Evolutionary conservation across 2,797 vertebrate genomes (phyloP).

Genomic region (Helostoma temminkii): DNA sequence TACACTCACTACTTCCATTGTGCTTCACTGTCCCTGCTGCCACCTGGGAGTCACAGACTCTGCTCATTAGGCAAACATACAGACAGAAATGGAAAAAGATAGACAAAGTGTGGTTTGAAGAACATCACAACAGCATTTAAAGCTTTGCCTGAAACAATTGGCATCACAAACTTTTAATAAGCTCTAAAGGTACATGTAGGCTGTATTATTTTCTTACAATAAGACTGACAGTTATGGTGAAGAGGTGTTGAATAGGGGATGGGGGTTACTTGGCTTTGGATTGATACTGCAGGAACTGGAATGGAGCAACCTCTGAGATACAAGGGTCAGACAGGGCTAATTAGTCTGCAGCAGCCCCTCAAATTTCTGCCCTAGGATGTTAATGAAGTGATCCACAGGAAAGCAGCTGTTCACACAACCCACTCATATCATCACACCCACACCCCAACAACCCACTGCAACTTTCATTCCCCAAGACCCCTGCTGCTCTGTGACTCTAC

Average conservation of each 20-base stretch:
- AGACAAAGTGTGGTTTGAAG: conserved; percentile 27
- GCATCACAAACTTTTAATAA: conserved; percentile 22
- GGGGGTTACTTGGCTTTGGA: conserved; percentile 55
- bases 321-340: conserved; percentile 83
- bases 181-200: conserved; percentile 10
- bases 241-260: neutral
- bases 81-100: conserved; percentile 49
- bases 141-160: conserved; percentile 1
- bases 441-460: conserved; percentile 50
- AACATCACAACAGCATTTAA: neutral
- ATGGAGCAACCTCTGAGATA: conserved; percentile 73
- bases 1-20: conserved; percentile 78
- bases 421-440: conserved; percentile 1
- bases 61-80: conserved; percentile 60
- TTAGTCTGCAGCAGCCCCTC: conserved; percentile 83
- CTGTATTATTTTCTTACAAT: conserved; percentile 23
- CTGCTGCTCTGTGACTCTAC: conserved; percentile 54
- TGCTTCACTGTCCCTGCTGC: conserved; percentile 73
- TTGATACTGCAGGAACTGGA: conserved; percentile 66
- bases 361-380: conserved; percentile 82
- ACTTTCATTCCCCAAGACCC: conserved; percentile 50
- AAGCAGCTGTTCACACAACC: conserved; percentile 77
- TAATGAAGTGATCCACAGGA: conserved; percentile 84
- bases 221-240: conserved; percentile 41
- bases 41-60: conserved; percentile 63